Base-by-base conservation (phyloP, 2,113 vertebrate genomes). In the Zapornia atra region DNA sequence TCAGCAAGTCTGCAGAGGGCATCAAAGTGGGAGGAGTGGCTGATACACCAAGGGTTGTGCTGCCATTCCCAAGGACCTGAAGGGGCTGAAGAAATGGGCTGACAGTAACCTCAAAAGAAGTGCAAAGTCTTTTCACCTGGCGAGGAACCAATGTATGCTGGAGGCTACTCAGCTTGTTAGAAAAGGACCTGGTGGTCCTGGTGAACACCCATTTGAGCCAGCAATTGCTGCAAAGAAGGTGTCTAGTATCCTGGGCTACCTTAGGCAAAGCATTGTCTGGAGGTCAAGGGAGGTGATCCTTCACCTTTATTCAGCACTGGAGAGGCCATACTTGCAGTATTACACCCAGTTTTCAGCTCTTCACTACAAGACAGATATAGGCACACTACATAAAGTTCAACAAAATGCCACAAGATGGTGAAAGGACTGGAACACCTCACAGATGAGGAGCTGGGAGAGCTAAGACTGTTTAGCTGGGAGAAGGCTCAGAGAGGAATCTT, bases 251-350 rank as follows among this genome's bases (percentile, higher is more conserved):
- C 57, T 73, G 36, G 14, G 24, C 25, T 75, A 13, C 0, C 0
- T 20, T 29, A 61, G 6, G 13, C 8, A 40, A 78, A 65, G 22
- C 34, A 48, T 2, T 63, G 17, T 25, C 42, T 2, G 3, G 14
- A 66, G 11, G 34, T 24, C 0, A 0, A 80, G 29, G 31, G 17
- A 68, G 6, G 24, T 31, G 26, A 50, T 66, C 15, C 22, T 71
- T 57, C 3, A 1, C 11, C 11, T 79, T 72, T 59, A 54, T 65
- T 56, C 50, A 73, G 26, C 34, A 46, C 20, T 60, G 28, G 4
- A 40, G 42, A 72, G n/a, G 15, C 8, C 48, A 46, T 38, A 69
- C 10, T 6, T 36, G 25, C 42, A 51, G 20, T 50, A 72, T 25
- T 59, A 15, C 1, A 1, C 33, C 21, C 69, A 15, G 33, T 38